Evolutionary conservation across 2,113 vertebrate genomes (phyloP), one percentile per base, ranked within the genome.

Genomic region (Perccottus glenii): DNA sequence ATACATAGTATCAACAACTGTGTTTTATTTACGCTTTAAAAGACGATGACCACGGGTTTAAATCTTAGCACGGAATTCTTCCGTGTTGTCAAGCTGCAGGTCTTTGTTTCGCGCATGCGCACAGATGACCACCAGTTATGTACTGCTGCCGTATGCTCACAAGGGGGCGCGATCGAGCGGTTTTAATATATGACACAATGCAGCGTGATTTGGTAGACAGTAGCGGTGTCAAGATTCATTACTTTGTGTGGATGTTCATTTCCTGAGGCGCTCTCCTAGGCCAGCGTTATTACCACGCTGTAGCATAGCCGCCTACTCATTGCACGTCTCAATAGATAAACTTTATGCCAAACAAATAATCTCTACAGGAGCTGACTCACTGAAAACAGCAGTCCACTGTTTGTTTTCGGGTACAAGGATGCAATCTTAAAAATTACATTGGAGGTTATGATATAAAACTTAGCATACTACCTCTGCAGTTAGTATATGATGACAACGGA

Each of bases 241-340:
- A 58, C 64, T 57, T 43, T 67, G 50, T 69, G 27, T 43, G 68
- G 68, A 61, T 66, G 45, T 60, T 85, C 74, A 80, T 86, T 74
- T 80, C 75, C 68, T 62, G 61, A 63, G 57, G 44, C 53, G 51
- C 58, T 62, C 55, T 77, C 48, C n/a, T 49, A 16, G 58, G 42
- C 48, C 45, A 50, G 27, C 42, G 61, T 35, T 62, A 56, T 60
- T 55, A 77, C 83, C 60, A 67, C 69, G 59, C 36, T 11, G 52
- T 65, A 52, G 4, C 16, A 4, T 32, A 3, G 9, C n/a, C n/a
- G n/a, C n/a, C n/a, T n/a, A n/a, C n/a, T n/a, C 6, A 10, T 5
- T 5, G 15, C 40, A 7, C 11, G 9, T 56, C 59, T 60, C 62
- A 53, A 7, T 50, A 59, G 63, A 82, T 80, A 58, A 47, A 27